These are phyloP conservation scores for Neotoxoptera formosana DNA, from an alignment of 1,140 invertebrate genomes.

Conservation along the genomic window DNA sequence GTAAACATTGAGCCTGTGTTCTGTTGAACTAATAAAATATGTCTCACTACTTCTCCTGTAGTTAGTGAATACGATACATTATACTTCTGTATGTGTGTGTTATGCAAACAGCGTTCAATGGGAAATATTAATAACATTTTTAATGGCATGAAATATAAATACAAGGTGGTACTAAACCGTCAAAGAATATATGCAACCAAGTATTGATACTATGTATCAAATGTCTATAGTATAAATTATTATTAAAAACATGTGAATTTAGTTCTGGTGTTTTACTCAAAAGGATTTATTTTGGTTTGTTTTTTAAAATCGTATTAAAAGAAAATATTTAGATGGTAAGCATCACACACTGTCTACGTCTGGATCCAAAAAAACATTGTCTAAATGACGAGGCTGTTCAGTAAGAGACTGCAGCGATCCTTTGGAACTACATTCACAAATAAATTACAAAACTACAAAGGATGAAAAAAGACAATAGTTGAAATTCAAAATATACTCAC, in stretches of 20 bases:
- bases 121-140: neutral
- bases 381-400: neutral
- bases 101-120: conserved; percentile 1
- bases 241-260: neutral
- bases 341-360: neutral
- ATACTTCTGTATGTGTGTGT: neutral
- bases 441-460: neutral
- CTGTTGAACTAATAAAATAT: neutral
- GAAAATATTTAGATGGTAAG: neutral
- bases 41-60: neutral
- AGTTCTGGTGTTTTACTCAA: neutral
- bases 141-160: neutral
- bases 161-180: neutral
- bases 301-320: neutral
- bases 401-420: neutral
- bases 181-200: neutral
- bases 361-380: neutral
- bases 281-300: neutral
- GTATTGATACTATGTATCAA: neutral
- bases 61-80: conserved; percentile 1
- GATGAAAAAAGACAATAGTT: neutral
- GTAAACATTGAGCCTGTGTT: neutral
- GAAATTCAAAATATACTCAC: neutral
- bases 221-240: neutral
- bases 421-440: neutral